Conservation (phyloP, 2,113 vertebrate genomes). For the Protobothrops mucrosquamatus region DNA sequence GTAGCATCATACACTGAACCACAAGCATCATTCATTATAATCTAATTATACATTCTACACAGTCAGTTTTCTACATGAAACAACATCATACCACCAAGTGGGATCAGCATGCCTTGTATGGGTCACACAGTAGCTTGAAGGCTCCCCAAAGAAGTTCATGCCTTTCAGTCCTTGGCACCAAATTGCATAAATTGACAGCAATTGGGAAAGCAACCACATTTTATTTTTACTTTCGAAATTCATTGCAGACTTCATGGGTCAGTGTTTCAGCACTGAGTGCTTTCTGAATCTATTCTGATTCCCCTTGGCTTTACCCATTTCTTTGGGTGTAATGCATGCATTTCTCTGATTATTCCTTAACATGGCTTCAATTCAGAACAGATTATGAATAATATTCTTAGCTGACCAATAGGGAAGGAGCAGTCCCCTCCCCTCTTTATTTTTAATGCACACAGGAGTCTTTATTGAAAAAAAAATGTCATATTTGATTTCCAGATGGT, state of each 20-base stretch:
- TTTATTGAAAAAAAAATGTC: not conserved
- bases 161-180: not conserved
- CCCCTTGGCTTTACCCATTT: not conserved
- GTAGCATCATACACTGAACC: constrained; percentile 19
- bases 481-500: not conserved
- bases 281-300: not conserved
- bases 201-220: not conserved
- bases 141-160: not conserved
- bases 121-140: constrained; percentile 24
- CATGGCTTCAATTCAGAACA: not conserved
- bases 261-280: not conserved
- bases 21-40: constrained; percentile 15
- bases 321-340: not conserved
- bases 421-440: not conserved
- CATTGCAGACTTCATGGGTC: constrained; percentile 2
- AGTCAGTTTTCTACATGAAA: not conserved
- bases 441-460: not conserved
- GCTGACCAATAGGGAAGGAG: not conserved
- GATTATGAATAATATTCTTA: not conserved
- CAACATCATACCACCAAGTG: not conserved
- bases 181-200: not conserved
- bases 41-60: constrained; percentile 1
- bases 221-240: constrained; percentile 18
- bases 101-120: not conserved
- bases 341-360: not conserved